Percentiles rank a stretch among this genome's conserved stretches.
Evolutionary conservation across 2,888 invertebrate species (phyloP).

Genomic region (Caenorhabditis panamensis): DNA sequence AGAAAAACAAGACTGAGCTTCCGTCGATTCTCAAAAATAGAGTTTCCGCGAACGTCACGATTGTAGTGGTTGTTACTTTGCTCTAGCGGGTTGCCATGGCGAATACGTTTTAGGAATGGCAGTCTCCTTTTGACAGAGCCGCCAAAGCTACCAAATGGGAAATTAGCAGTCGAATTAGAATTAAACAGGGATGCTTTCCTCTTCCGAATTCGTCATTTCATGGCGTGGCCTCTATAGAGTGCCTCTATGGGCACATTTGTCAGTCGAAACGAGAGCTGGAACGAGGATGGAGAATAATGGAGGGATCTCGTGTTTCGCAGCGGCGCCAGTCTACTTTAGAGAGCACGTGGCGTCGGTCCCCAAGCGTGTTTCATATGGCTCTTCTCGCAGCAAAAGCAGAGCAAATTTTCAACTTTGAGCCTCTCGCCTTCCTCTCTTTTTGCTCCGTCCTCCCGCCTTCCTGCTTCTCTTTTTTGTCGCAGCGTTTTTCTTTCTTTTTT

Average conservation of each 20-base stretch:
- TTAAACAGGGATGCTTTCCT: no score
- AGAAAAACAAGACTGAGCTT: neutral
- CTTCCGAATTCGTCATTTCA: conserved; percentile 22
- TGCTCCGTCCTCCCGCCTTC: conserved; percentile 2
- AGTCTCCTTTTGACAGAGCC: no score
- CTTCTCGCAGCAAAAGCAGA: neutral
- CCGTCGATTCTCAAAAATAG: neutral
- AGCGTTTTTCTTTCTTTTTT: neutral
- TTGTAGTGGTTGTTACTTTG: no score
- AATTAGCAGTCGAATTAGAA: conserved; percentile 7
- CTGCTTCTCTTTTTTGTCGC: neutral
- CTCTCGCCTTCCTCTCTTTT: conserved; percentile 29
- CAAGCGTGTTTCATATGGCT: conserved; percentile 29
- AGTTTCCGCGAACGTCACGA: no score
- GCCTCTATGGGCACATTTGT: conserved; percentile 28
- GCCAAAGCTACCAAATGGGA: conserved; percentile 2
- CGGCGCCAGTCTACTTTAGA: neutral
- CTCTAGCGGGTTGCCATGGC: no score
- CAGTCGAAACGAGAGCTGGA: conserved; percentile 13
- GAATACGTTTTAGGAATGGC: no score
- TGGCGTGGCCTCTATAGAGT: neutral
- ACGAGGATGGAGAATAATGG: conserved; percentile 23
- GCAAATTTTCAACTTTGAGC: conserved; percentile 55
- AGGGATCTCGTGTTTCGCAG: conserved; percentile 3
- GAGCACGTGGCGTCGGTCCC: conserved; percentile 30